Evolutionary conservation across 2,888 invertebrate genomes (phyloP).

Genomic region (Tenthredo livida): DNA sequence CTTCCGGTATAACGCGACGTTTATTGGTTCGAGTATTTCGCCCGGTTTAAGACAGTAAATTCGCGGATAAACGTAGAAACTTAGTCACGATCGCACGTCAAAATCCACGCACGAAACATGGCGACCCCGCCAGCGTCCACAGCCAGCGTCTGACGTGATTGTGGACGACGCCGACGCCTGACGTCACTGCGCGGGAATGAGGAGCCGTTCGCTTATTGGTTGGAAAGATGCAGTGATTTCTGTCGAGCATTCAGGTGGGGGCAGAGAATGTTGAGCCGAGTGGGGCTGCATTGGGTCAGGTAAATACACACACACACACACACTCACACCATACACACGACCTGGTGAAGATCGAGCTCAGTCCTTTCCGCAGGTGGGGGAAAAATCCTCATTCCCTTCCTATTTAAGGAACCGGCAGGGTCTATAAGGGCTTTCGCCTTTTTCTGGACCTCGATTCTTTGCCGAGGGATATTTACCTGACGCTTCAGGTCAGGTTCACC

Average conservation of each 20-base stretch:
- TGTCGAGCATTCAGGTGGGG: conserved; percentile 43
- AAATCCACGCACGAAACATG: conserved; percentile 65
- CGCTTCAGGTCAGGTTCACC: conserved; percentile 18
- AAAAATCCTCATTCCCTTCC: conserved; percentile 23
- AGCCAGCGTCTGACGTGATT: conserved; percentile 62
- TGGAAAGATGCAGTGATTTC: conserved; percentile 51
- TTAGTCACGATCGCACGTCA: conserved; percentile 57
- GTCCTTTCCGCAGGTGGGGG: conserved; percentile 16
- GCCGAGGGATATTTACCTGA: conserved; percentile 41
- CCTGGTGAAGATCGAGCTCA: conserved; percentile 21
- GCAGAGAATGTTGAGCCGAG: conserved; percentile 49
- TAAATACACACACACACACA: conserved; percentile 23
- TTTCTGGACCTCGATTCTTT: conserved; percentile 12
- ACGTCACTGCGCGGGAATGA: conserved; percentile 58
- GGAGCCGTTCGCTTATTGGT: conserved; percentile 58
- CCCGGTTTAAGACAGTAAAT: conserved; percentile 22
- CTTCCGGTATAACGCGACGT: not conserved
- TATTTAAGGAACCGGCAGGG: not conserved
- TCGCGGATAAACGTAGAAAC: not conserved
- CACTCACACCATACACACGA: not conserved
- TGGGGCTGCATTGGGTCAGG: conserved; percentile 55
- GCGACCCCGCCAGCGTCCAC: conserved; percentile 62
- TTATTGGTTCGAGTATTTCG: not conserved
- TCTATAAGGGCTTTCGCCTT: conserved; percentile 5
- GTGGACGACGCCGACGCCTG: conserved; percentile 62